These are phyloP conservation scores for Aepyceros melampus DNA, from an alignment of 2,113 vertebrate species.

Conservation along the genomic window DNA sequence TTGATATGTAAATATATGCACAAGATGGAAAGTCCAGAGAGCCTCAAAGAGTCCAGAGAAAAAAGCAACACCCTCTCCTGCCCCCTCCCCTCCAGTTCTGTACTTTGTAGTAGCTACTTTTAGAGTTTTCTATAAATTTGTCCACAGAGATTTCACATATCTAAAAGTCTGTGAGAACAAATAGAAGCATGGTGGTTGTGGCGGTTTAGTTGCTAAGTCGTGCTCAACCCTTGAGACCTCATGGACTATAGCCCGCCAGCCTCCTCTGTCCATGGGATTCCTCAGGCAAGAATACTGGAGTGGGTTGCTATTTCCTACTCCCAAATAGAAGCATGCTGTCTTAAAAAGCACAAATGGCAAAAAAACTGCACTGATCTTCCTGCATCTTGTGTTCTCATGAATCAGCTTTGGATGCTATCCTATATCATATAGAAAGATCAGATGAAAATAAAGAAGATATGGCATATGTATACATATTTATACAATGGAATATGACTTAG, in stretches of 20 bases:
- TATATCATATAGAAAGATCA: neutral
- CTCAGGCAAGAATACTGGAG: neutral
- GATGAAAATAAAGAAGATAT: neutral
- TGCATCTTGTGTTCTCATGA: neutral
- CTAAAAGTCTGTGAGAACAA: neutral
- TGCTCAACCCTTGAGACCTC: neutral
- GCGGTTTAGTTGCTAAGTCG: rapidly evolving
- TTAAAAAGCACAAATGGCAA: neutral
- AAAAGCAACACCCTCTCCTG: neutral
- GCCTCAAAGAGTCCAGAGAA: neutral
- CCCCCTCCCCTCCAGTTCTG: too few species aligned
- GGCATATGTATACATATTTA: neutral
- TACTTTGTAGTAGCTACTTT: neutral
- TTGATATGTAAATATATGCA: neutral
- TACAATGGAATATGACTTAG: neutral
- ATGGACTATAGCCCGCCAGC: neutral
- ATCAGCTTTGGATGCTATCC: neutral
- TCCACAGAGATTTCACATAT: neutral
- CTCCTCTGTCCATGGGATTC: neutral
- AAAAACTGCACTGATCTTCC: neutral
- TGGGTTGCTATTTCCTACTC: neutral
- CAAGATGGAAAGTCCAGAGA: neutral
- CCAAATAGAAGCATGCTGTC: neutral
- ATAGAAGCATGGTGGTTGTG: neutral
- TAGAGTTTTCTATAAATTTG: neutral